Conservation (phyloP, 2,113 vertebrate species). For the Varanus komodoensis region DNA sequence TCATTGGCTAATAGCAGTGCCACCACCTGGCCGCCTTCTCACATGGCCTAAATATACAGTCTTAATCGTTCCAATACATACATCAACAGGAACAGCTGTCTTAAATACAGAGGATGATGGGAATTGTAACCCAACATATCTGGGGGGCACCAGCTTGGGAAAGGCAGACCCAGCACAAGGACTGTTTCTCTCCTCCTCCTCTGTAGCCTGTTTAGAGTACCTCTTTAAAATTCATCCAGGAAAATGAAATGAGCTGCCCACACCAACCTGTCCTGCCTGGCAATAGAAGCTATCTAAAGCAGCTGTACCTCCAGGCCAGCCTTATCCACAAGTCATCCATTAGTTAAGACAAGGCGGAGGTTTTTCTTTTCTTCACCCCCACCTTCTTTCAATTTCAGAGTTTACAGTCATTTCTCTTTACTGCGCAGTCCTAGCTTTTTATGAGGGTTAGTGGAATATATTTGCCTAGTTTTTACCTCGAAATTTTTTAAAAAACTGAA, state of each 20-base stretch:
- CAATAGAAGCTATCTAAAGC: background rate
- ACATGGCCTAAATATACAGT: background rate
- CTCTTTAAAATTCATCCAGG: background rate
- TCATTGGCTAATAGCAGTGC: no score
- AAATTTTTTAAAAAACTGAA: no score
- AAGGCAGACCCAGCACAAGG: background rate
- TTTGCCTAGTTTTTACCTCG: background rate
- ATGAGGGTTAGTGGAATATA: background rate
- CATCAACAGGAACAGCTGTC: no score
- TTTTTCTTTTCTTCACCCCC: background rate
- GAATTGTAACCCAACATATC: no score
- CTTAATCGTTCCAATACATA: background rate
- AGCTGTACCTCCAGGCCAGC: background rate
- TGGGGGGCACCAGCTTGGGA: background rate
- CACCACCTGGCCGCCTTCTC: background rate
- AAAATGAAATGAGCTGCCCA: background rate
- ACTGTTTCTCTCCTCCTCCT: background rate
- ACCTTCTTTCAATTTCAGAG: background rate
- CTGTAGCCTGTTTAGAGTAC: background rate
- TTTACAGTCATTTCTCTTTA: background rate
- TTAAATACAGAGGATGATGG: no score
- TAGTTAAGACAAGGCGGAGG: background rate
- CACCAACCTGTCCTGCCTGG: slow-evolving; percentile 14
- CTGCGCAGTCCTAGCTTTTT: background rate
- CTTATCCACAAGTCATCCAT: background rate